Evolutionary conservation across 2,888 invertebrate genomes (phyloP).

Genomic region (Yponomeuta sedellus): DNA sequence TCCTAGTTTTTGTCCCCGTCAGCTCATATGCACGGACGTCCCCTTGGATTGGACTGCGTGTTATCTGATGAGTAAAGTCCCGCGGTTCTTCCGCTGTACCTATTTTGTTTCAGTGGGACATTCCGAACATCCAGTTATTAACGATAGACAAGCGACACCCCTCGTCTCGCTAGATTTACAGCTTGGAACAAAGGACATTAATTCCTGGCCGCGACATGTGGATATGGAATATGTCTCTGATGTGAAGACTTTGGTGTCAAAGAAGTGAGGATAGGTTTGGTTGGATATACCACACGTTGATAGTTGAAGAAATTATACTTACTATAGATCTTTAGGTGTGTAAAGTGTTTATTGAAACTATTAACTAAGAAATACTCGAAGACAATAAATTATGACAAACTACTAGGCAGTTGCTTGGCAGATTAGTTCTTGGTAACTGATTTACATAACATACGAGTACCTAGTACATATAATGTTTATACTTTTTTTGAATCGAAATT

Average conservation of each 20-base stretch:
- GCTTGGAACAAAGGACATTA: constrained; percentile 66
- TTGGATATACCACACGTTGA: constrained; percentile 24
- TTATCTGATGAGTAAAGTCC: neutral
- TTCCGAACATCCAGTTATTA: constrained; percentile 50
- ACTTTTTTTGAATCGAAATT: too few relatives aligned
- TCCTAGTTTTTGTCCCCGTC: too few relatives aligned
- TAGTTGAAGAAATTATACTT: too few relatives aligned
- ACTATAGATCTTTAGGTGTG: too few relatives aligned
- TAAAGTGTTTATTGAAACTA: too few relatives aligned
- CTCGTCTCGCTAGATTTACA: constrained; percentile 61
- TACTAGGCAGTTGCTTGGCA: too few relatives aligned
- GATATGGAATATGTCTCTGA: constrained; percentile 44
- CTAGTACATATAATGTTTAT: too few relatives aligned
- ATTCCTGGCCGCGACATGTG: constrained; percentile 59
- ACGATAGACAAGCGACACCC: constrained; percentile 45
- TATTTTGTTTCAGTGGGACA: constrained; percentile 41
- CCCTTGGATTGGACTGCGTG: neutral
- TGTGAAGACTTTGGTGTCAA: constrained; percentile 29
- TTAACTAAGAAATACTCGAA: too few relatives aligned
- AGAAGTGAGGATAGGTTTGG: constrained; percentile 31
- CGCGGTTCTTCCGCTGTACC: neutral
- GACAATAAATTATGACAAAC: too few relatives aligned
- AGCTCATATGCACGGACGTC: too few relatives aligned
- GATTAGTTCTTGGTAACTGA: too few relatives aligned
- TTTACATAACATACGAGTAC: too few relatives aligned